These are phyloP conservation scores for Pseudococcus viburni DNA, from an alignment of 2,888 invertebrate species.

Conservation along the genomic window DNA sequence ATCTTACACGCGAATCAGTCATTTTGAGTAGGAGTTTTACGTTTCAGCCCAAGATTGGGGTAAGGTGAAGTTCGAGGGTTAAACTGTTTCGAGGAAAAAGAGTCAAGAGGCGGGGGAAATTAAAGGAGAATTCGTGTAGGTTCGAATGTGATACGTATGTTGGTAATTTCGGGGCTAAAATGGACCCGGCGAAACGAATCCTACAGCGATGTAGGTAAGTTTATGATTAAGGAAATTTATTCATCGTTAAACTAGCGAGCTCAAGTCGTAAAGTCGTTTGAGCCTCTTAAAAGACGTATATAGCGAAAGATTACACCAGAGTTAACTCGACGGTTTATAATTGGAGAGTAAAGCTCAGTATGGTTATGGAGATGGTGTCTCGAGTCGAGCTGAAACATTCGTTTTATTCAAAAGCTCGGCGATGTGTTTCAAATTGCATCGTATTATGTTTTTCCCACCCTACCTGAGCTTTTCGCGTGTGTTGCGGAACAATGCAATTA, in stretches of 20 bases:
- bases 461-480: no score
- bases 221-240: constrained; percentile 17
- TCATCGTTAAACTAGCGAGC: background rate
- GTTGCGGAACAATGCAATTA: background rate
- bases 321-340: background rate
- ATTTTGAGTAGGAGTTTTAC: background rate
- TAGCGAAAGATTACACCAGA: background rate
- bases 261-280: background rate
- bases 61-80: background rate
- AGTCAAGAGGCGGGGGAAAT: background rate
- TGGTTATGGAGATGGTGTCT: background rate
- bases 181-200: background rate
- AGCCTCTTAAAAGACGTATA: background rate
- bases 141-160: background rate
- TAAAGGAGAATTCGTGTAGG: background rate
- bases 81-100: background rate
- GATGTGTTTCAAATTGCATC: background rate
- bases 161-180: background rate
- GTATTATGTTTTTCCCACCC: no score
- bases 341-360: background rate
- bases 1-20: constrained; percentile 22
- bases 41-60: background rate
- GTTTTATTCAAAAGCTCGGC: background rate
- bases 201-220: background rate
- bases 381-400: background rate